Conservation (phyloP, 2,797 vertebrate species). For the Lophius americanus region DNA sequence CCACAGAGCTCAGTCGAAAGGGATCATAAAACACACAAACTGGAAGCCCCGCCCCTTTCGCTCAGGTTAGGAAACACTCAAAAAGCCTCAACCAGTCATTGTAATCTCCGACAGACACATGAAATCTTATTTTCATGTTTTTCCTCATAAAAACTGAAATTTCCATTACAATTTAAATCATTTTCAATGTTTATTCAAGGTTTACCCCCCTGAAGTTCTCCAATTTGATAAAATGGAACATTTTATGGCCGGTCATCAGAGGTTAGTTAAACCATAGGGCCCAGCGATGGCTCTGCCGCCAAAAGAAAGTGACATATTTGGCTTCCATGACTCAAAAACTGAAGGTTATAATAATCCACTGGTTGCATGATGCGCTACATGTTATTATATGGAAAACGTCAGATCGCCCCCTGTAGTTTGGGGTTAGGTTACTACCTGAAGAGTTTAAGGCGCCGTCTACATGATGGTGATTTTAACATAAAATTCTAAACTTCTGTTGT, state of each 20-base stretch:
- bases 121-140: conserved; percentile 30
- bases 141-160: conserved; percentile 32
- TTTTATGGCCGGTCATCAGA: neutral
- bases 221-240: neutral
- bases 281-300: neutral
- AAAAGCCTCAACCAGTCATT: conserved; percentile 14
- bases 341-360: neutral
- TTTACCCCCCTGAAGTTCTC: neutral
- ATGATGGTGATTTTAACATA: too few relatives aligned
- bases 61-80: conserved; percentile 30
- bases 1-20: conserved; percentile 41
- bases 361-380: too few relatives aligned
- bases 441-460: too few relatives aligned
- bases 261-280: accelerated
- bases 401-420: too few relatives aligned
- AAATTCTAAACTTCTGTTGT: too few relatives aligned
- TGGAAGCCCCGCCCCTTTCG: conserved; percentile 16
- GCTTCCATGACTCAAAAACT: neutral
- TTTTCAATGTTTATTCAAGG: neutral
- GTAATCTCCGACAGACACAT: conserved; percentile 11
- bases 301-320: neutral
- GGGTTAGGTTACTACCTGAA: too few relatives aligned
- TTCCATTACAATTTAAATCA: neutral
- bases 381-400: too few relatives aligned
- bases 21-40: conserved; percentile 41